A percentile compares a stretch with the other conserved stretches of the same genome.
These are phyloP conservation scores for Ptilorrhoa leucosticta DNA, from an alignment of 2,113 vertebrate species.

Conservation along the genomic window DNA sequence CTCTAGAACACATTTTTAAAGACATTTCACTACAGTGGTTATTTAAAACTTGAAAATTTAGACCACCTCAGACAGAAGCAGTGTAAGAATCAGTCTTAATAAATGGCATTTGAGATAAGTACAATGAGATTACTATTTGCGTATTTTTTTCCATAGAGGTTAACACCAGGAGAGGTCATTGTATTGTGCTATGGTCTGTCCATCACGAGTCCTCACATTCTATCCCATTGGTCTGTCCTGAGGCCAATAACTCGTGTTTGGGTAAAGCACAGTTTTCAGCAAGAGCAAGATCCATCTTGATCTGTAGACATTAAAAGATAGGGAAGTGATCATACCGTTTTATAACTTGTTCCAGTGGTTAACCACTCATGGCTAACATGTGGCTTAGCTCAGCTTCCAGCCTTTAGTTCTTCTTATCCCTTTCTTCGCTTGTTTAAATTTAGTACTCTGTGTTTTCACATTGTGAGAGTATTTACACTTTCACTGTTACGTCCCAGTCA, in stretches of 20 bases:
- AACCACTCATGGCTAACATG: conserved; percentile 40
- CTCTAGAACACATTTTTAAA: background rate
- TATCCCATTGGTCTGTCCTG: background rate
- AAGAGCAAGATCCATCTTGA: background rate
- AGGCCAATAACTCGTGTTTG: background rate
- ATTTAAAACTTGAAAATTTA: background rate
- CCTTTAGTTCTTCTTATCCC: conserved; percentile 14
- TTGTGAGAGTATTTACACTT: background rate
- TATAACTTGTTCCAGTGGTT: conserved; percentile 54
- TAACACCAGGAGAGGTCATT: background rate
- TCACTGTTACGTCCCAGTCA: background rate
- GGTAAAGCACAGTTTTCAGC: background rate
- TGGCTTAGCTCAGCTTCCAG: conserved; percentile 35
- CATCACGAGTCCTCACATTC: background rate
- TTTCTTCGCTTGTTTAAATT: conserved; percentile 28
- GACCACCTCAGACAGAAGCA: background rate
- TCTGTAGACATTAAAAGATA: conserved; percentile 26
- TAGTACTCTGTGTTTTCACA: background rate
- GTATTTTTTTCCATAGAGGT: background rate
- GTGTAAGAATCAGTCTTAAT: background rate
- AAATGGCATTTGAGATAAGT: background rate
- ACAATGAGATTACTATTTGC: background rate
- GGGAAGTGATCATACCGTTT: conserved; percentile 16
- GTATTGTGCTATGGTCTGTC: background rate
- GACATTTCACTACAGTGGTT: background rate